Base-by-base conservation (phyloP, 2,888 invertebrate genomes). In the Trissolcus japonicus region DNA sequence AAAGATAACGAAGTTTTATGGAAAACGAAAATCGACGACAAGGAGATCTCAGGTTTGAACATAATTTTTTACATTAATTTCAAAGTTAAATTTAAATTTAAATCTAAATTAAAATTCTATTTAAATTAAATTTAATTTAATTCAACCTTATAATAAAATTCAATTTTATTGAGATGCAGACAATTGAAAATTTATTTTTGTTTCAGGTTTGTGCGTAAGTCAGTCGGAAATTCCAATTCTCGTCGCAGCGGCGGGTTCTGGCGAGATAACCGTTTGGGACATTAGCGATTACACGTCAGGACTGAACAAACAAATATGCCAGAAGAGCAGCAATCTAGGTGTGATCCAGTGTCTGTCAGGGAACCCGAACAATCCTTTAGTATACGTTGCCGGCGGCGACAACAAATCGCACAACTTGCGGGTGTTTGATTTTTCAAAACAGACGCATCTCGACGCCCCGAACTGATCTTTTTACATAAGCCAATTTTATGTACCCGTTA, bases 221-320 rank as follows among this genome's bases (percentile, higher is more conserved):
- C 90, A 92, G 0, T 91, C 92, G 66, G 93, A 95, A 72, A 93
- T 94, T 0, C 95, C 95, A 3, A 90, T 96, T 56, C 90, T 98
- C 85, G 91, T 96, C 1, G 95, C 96, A 0, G 91, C 94, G 0
- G 94, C 96, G 6, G 92, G 93, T 1, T 97, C 98, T 86, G 94
- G 95, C 76, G 90, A 91, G n/a, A 87, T 97, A 3, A 97, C 96
- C 90, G 92, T 95, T 0, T 98, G 98, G 98, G 96, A 98, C 84
- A 80, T 86, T n/a, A 57, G 82, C 69, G 84, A 90, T 29, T 75
- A 83, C 11, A 79, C 82, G 61, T 79, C 80, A 67, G 82, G 82
- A 74, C 78, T 76, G 17, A 69, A 51, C 11, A 82, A 80, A 21
- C 60, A 80, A 80, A 81, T 87, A 80, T 83, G 54, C 82, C 87